Conservation (phyloP, 2,113 vertebrate genomes). For the Crotalus helleri region DNA sequence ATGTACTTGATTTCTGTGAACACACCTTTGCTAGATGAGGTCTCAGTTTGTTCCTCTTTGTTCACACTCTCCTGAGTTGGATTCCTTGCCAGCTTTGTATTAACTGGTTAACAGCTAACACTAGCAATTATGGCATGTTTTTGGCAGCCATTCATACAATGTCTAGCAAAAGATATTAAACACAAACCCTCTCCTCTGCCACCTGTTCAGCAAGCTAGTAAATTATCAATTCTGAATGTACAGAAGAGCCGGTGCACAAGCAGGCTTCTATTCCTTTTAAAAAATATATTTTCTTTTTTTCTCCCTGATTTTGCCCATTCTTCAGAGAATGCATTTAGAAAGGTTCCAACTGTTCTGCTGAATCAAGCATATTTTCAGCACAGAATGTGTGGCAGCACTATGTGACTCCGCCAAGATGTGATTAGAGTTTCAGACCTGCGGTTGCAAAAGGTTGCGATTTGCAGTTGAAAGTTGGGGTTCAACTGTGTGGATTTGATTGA, state of each 20-base stretch:
- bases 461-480: background rate
- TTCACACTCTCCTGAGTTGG: conserved; percentile 37
- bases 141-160: conserved; percentile 60
- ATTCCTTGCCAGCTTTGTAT: conserved; percentile 48
- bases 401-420: background rate
- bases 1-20: background rate
- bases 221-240: conserved; percentile 20
- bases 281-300: too few species aligned
- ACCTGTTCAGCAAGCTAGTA: conserved; percentile 41
- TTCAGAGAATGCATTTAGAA: background rate
- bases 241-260: background rate
- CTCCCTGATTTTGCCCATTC: background rate
- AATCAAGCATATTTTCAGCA: background rate
- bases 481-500: background rate
- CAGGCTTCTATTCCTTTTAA: background rate
- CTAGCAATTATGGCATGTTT: conserved; percentile 59
- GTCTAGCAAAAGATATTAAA: conserved; percentile 51
- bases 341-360: background rate
- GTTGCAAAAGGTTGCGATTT: background rate
- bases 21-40: background rate
- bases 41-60: background rate
- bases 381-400: background rate
- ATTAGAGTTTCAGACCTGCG: background rate
- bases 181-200: conserved; percentile 40
- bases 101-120: conserved; percentile 52